Conservation (phyloP, 2,888 invertebrate genomes). For the Polyommatus iphigenia region DNA sequence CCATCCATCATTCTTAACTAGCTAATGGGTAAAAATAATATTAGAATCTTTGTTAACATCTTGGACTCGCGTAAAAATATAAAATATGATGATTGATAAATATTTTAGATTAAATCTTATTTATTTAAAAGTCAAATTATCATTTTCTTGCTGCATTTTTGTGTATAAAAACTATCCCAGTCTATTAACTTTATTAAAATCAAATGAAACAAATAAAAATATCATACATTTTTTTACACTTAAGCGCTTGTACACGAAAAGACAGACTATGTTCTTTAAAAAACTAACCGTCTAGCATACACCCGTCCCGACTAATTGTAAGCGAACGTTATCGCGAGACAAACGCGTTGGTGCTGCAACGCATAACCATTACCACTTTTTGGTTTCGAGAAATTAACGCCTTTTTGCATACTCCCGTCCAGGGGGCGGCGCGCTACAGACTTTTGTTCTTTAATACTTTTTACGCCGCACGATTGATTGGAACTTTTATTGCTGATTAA, state of each 20-base stretch:
- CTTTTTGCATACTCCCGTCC: conserved; percentile 76
- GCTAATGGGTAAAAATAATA: too few relatives aligned
- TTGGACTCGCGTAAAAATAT: too few relatives aligned
- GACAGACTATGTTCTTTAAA: neutral
- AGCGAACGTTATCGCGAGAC: conserved; percentile 80
- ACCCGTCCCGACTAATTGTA: conserved; percentile 72
- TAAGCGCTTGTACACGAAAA: neutral
- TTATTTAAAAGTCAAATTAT: too few relatives aligned
- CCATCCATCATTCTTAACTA: too few relatives aligned
- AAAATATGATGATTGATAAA: too few relatives aligned
- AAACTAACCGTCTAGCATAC: conserved; percentile 47
- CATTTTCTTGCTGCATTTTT: neutral
- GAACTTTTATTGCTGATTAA: conserved; percentile 17
- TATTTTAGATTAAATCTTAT: too few relatives aligned
- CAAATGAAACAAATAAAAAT: too few relatives aligned
- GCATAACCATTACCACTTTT: conserved; percentile 80
- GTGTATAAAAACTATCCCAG: neutral
- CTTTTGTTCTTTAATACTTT: conserved; percentile 43
- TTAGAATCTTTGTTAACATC: too few relatives aligned
- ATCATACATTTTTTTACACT: too few relatives aligned
- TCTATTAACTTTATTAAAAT: too few relatives aligned
- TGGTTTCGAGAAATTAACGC: conserved; percentile 78
- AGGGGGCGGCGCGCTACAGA: conserved; percentile 40
- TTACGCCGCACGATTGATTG: conserved; percentile 33
- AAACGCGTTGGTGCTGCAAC: conserved; percentile 75